Conservation (phyloP, 2,888 invertebrate species). For the Cantharis rustica region DNA sequence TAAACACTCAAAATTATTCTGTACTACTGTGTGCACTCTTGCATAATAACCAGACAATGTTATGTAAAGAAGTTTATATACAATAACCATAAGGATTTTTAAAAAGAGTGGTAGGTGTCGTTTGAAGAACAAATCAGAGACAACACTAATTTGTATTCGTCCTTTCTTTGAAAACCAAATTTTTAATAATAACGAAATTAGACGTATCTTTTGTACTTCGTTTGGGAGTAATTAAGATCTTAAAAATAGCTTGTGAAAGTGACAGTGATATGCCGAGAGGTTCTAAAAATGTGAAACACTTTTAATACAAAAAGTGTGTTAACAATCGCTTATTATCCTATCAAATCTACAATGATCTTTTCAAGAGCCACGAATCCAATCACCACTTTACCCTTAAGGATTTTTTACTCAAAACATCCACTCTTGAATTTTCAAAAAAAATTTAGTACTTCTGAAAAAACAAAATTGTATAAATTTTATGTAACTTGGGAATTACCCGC, state of each 20-base stretch:
- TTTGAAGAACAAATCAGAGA: not conserved
- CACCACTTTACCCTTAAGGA: not conserved
- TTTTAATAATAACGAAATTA: conserved; percentile 17
- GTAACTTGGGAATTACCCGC: conserved; percentile 24
- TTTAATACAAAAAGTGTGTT: not conserved
- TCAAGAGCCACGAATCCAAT: not conserved
- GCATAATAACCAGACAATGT: conserved; percentile 9
- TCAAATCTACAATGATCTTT: not conserved
- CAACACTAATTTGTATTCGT: not conserved
- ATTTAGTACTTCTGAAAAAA: not conserved
- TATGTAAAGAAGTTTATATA: conserved; percentile 19
- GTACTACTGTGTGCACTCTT: conserved; percentile 3
- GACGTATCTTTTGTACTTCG: not conserved
- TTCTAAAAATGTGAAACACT: conserved; percentile 12
- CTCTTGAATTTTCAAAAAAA: not conserved
- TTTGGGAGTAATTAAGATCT: not conserved
- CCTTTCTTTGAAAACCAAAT: conserved; percentile 1
- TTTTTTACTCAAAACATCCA: not conserved
- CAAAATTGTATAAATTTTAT: not conserved
- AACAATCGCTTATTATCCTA: not conserved
- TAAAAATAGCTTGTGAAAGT: conserved; percentile 20
- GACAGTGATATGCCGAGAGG: conserved; percentile 16
- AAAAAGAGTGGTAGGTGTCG: conserved; percentile 13
- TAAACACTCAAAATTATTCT: not conserved
- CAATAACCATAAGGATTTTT: conserved; percentile 9